A percentile compares a stretch with the other conserved stretches of the same genome.
These are phyloP conservation scores for Enteromius argenteus DNA, from an alignment of 2,797 vertebrate genomes.

Conservation along the genomic window DNA sequence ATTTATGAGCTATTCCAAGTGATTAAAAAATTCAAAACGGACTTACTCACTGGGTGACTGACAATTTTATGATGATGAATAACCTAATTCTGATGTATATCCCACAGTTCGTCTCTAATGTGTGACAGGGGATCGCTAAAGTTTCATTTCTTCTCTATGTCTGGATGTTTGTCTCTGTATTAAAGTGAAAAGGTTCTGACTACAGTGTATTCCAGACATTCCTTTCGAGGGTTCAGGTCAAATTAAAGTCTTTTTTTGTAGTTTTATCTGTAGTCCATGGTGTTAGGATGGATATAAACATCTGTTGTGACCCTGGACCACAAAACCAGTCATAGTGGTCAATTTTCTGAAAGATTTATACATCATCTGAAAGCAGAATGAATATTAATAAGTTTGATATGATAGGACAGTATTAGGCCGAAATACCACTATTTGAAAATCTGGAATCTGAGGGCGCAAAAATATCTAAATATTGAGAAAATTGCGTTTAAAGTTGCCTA, in stretches of 20 bases:
- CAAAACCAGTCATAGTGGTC: neutral
- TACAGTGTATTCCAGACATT: neutral
- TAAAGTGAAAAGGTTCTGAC: conserved; percentile 22
- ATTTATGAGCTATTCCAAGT: conserved; percentile 43
- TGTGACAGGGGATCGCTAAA: conserved; percentile 27
- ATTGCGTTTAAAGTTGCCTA: no score
- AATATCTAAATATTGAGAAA: no score
- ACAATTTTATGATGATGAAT: conserved; percentile 37
- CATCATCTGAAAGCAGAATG: neutral
- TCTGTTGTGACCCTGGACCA: neutral
- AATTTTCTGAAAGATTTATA: neutral
- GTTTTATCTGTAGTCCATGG: neutral
- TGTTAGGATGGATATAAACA: neutral
- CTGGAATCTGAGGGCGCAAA: neutral
- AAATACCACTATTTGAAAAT: neutral
- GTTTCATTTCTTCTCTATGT: conserved; percentile 3
- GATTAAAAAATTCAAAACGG: conserved; percentile 48
- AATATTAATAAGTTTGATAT: neutral
- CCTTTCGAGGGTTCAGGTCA: neutral
- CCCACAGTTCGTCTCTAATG: conserved; percentile 18
- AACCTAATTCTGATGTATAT: conserved; percentile 31
- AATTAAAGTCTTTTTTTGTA: neutral
- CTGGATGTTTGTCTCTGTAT: conserved; percentile 22
- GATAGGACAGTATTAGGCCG: neutral
- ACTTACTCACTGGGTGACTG: conserved; percentile 12